Conservation (phyloP, 2,797 vertebrate species). For the Phaenicophaeus curvirostris region DNA sequence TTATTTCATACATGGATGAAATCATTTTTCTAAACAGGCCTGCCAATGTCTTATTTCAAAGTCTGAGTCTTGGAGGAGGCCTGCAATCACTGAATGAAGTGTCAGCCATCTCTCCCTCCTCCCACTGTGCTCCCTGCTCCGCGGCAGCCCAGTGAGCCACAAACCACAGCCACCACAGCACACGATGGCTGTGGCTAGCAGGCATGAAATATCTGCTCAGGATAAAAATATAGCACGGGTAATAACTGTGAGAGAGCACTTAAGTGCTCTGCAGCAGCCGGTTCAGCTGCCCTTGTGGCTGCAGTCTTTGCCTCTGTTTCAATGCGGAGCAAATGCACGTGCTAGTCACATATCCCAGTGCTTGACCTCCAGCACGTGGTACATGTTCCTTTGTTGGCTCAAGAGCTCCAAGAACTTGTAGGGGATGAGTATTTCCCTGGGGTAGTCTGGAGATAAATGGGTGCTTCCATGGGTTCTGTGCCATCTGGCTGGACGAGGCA, state of each 20-base stretch:
- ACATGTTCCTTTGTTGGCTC: not conserved
- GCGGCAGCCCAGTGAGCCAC: not conserved
- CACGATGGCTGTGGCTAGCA: not conserved
- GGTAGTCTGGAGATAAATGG: not conserved
- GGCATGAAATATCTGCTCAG: not conserved
- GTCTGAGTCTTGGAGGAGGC: conserved; percentile 73
- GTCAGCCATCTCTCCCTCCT: conserved; percentile 33
- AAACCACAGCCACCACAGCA: conserved; percentile 26
- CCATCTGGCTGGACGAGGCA: fast-evolving
- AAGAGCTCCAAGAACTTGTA: not conserved
- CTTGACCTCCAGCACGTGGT: fast-evolving
- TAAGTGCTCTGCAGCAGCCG: not conserved
- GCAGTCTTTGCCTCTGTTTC: not conserved
- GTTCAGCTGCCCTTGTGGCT: not conserved
- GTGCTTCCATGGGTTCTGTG: fast-evolving
- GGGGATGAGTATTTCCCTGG: fast-evolving
- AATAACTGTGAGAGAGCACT: not conserved
- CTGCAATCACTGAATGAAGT: conserved; percentile 62
- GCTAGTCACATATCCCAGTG: fast-evolving
- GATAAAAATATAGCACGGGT: not conserved
- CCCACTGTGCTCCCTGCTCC: not conserved
- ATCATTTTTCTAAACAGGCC: conserved; percentile 75
- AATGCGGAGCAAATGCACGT: fast-evolving
- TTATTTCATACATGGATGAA: conserved; percentile 70
- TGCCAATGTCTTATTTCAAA: conserved; percentile 77